phyloP scores from a whole-genome alignment of 2,888 invertebrate species.

The Drosophila lutescens region DNA sequence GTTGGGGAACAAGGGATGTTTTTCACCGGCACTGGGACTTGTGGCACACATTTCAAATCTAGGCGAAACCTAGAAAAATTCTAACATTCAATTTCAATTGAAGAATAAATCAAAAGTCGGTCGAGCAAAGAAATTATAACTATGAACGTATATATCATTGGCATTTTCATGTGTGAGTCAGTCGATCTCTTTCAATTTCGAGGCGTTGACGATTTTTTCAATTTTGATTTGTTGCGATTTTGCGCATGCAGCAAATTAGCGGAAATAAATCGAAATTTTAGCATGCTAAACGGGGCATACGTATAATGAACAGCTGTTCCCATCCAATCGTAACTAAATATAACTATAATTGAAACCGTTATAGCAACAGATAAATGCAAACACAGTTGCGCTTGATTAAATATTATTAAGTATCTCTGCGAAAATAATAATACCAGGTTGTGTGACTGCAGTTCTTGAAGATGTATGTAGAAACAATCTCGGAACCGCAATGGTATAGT shows the following conservation, averaged over 20 bases:
- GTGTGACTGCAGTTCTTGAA: neutral
- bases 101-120: slow-evolving; percentile 7
- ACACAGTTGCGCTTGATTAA: neutral
- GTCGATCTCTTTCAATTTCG: slow-evolving; percentile 5
- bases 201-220: slow-evolving; percentile 10
- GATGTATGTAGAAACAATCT: neutral
- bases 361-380: neutral
- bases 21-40: neutral
- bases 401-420: neutral
- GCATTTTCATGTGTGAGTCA: slow-evolving; percentile 2
- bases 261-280: slow-evolving; percentile 3
- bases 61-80: slow-evolving; percentile 7
- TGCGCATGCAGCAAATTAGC: slow-evolving; percentile 24
- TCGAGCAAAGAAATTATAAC: neutral
- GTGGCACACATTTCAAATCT: slow-evolving; percentile 17
- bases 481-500: neutral
- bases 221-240: slow-evolving; percentile 22
- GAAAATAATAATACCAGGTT: neutral
- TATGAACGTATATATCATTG: too few species aligned
- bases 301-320: slow-evolving; percentile 7
- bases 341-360: neutral
- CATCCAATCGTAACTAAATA: neutral
- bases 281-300: neutral
- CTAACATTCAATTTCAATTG: slow-evolving; percentile 35
- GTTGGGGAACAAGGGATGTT: neutral